Evolutionary conservation across 2,888 invertebrate species (phyloP), one percentile per base, ranked within the genome.

Genomic region (Epinotia brunnichana): DNA sequence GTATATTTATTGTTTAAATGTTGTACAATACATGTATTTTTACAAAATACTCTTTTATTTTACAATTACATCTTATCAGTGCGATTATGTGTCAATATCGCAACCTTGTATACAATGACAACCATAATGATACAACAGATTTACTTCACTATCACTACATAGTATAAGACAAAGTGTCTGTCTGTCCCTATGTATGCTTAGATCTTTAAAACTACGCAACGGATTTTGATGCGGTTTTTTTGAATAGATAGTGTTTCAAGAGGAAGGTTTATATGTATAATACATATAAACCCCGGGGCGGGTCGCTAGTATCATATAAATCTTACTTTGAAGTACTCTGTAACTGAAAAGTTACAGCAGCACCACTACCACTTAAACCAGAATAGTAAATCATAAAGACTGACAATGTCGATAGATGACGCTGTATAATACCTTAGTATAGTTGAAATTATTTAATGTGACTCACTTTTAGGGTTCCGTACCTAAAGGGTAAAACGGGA

Each of bases 21-120:
- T 41, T 66, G 24, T 41, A 66, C 41, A 66, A 56, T 66, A 56
- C 9, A 66, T 15, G 24, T 62, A n/a, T 66, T 53, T 54, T 64
- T 35, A 53, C 17, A 17, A 54, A 66, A 19, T 41, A 29, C 51
- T 63, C n/a, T 35, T 7, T 54, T 60, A 13, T 61, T 56, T 21
- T 48, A n/a, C 13, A n/a, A 44, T 15, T 54, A 54, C 13, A 21
- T 57, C 1, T 57, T 57, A 53, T 56, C 17, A 11, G 35, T 39
- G 11, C 19, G 11, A 35, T 0, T n/a, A 17, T 4, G 17, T 39
- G 29, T 39, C 13, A 39, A 13, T 11, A 51, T 62, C 62, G 29
- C 17, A n/a, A 62, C 29, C 48, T 41, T 60, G 5, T 60, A 21
- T 2, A 41, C 41, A 19, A 41, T 41, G 10, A 7, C n/a, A 13